Conservation (phyloP, 2,113 vertebrate genomes). For the Hemibagrus wyckioides region DNA sequence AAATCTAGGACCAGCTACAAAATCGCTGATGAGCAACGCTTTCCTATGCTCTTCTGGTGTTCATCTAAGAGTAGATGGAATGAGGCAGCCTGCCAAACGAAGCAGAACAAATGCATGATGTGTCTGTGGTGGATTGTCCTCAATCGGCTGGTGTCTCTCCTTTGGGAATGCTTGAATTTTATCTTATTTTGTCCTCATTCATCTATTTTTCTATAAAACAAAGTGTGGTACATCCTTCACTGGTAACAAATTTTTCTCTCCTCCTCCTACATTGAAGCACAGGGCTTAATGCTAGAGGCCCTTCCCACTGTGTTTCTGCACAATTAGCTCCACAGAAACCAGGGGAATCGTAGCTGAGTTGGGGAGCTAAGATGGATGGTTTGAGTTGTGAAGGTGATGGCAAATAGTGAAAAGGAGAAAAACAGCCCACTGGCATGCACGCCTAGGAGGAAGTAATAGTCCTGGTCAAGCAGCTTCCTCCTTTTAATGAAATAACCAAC, state of each 20-base stretch:
- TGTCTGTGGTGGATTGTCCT: slow-evolving; percentile 36
- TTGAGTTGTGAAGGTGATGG: slow-evolving; percentile 64
- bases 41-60: slow-evolving; percentile 13
- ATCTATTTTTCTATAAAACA: slow-evolving; percentile 48
- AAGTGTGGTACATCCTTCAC: slow-evolving; percentile 47
- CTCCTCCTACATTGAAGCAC: slow-evolving; percentile 48
- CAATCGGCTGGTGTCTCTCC: slow-evolving; percentile 44
- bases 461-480: slow-evolving; percentile 62
- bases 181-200: slow-evolving; percentile 42
- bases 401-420: slow-evolving; percentile 52
- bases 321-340: slow-evolving; percentile 67
- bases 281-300: slow-evolving; percentile 57
- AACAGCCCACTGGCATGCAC: slow-evolving; percentile 53
- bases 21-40: slow-evolving; percentile 43
- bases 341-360: slow-evolving; percentile 57
- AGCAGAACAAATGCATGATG: slow-evolving; percentile 49
- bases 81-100: slow-evolving; percentile 51
- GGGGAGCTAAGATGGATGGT: slow-evolving; percentile 67
- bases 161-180: slow-evolving; percentile 43
- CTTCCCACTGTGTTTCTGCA: slow-evolving; percentile 61
- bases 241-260: slow-evolving; percentile 50
- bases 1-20: slow-evolving; percentile 34
- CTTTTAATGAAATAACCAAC: slow-evolving; percentile 62
- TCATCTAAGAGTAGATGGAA: slow-evolving; percentile 48
- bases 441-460: slow-evolving; percentile 61